Evolutionary conservation across 2,888 invertebrate genomes (phyloP), one percentile per base, ranked within the genome.

Genomic region (Conchocele bisecta): DNA sequence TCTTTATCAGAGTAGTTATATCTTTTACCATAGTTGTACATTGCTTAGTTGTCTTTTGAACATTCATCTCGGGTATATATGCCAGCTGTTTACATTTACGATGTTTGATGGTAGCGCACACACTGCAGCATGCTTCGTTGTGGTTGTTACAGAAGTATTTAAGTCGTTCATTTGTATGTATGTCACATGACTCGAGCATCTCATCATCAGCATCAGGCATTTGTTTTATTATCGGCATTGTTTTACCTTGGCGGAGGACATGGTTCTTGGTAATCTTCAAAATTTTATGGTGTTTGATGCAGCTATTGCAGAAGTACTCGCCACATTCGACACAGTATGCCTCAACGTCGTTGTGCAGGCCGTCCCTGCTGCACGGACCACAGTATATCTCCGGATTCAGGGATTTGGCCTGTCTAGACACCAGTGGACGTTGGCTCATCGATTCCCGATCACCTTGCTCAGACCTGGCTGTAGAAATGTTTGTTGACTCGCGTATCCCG

Each of bases 181-280:
- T 31, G 2, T 58, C 59, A 54, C 76, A 76, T 20, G 51, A 44
- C 35, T 76, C 76, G 4, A 66, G 41, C 7, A 51, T 39, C 4
- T 64, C 56, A 6, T 71, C 64, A 26, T 76, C 76, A 28, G 69
- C 69, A 3, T 51, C n/a, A 11, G 57, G 33, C 22, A 46, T 60
- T 2, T 69, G 65, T 41, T 59, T 60, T 24, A 69, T 48, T 29
- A 73, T 76, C 5, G 72, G 72, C 76, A 76, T 76, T 17, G 68
- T 58, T 39, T 63, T 61, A 6, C 72, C 54, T 56, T 73, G 69
- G 29, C 58, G 26, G n/a, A 76, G 26, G 3, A 69, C 54, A 33
- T 76, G 76, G 35, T 57, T 59, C 33, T 76, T 69, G 9, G 76
- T 76, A n/a, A 76, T 76, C 50, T 76, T 76, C 9, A 76, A 59